Percentiles rank a stretch among this genome's conserved stretches.
Conservation (phyloP, 2,888 invertebrate genomes). For the Nymphalis polychloros region DNA sequence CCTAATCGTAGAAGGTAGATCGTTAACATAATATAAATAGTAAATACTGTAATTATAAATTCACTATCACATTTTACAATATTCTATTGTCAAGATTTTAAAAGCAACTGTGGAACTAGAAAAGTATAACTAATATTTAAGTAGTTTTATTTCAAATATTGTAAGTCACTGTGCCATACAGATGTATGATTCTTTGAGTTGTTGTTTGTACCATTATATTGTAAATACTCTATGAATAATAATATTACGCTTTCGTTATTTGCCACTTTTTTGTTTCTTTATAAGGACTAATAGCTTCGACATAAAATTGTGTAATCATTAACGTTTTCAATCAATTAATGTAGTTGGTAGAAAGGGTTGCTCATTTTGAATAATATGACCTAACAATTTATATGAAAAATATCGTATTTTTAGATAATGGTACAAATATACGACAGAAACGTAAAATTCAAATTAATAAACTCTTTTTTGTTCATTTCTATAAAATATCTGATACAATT, state of each 20-base stretch:
- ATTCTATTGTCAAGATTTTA: slow-evolving; percentile 1
- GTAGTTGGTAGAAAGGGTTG: too few species aligned
- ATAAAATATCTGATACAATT: slow-evolving; percentile 22
- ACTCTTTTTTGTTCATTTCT: slow-evolving; percentile 17
- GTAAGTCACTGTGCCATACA: slow-evolving; percentile 38
- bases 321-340: too few species aligned
- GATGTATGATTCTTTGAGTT: slow-evolving; percentile 1
- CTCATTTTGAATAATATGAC: too few species aligned
- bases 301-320: too few species aligned
- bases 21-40: slow-evolving; percentile 8
- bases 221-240: neutral
- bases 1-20: slow-evolving; percentile 4
- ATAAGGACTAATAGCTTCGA: too few species aligned
- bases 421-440: neutral
- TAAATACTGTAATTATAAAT: slow-evolving; percentile 1
- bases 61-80: neutral
- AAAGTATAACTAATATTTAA: slow-evolving; percentile 11
- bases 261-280: too few species aligned
- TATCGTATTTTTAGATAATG: neutral
- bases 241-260: neutral
- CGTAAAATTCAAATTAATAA: slow-evolving; percentile 16
- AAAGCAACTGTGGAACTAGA: slow-evolving; percentile 4
- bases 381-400: neutral
- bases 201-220: slow-evolving; percentile 2
- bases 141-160: slow-evolving; percentile 15